A percentile compares a stretch with the other conserved stretches of the same genome.
Evolutionary conservation across 2,888 invertebrate species (phyloP).

Genomic region (Acrocera orbiculus): DNA sequence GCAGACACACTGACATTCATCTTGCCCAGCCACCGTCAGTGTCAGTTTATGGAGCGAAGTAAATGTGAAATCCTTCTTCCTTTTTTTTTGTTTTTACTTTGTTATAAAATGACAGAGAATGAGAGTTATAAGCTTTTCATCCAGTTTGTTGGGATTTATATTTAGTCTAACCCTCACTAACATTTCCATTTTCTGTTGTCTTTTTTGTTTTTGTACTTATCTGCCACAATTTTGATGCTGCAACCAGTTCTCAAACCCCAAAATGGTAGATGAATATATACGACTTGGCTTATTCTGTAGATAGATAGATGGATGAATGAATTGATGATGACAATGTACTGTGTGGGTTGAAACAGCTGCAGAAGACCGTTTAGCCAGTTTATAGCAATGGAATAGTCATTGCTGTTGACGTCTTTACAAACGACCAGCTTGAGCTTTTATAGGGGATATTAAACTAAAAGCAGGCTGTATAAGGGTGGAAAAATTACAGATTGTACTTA

Average conservation of each 20-base stretch:
- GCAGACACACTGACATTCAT: constrained; percentile 1
- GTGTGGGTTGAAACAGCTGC: constrained; percentile 6
- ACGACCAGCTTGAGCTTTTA: no score
- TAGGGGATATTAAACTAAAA: not conserved
- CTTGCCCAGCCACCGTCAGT: constrained; percentile 2
- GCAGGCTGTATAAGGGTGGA: not conserved
- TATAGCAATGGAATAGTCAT: not conserved
- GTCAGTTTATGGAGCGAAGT: constrained; percentile 7
- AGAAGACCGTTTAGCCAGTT: not conserved
- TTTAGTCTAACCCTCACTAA: constrained; percentile 6
- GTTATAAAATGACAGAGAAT: no score
- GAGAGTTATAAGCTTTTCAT: constrained; percentile 8
- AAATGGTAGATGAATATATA: constrained; percentile 2
- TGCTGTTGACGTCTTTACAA: not conserved
- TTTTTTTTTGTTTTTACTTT: no score
- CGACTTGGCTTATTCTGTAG: no score
- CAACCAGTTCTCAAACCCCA: not conserved
- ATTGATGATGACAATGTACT: not conserved
- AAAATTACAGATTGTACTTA: not conserved
- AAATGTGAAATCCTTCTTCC: constrained; percentile 7
- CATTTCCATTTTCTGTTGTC: constrained; percentile 2
- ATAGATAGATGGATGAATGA: not conserved
- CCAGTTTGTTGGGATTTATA: constrained; percentile 7
- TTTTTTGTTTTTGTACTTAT: constrained; percentile 2
- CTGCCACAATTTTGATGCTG: not conserved